phyloP scores from a whole-genome alignment of 2,888 invertebrate species.

The Junonia oenone region DNA sequence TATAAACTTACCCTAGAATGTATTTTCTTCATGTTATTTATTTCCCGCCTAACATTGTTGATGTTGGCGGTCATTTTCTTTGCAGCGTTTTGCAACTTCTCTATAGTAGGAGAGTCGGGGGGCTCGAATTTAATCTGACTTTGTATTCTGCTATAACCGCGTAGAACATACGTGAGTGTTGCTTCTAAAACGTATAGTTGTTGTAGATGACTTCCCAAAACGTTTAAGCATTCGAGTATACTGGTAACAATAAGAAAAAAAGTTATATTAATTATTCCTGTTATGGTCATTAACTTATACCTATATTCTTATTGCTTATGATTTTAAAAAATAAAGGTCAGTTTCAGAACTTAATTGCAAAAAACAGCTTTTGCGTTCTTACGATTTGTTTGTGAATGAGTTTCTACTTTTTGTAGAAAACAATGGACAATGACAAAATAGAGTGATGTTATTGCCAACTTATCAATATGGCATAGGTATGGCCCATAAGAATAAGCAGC shows the following conservation, averaged over 20 bases:
- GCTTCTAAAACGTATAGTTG: slow-evolving; percentile 80
- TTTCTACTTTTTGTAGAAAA: too few species aligned
- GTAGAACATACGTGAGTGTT: slow-evolving; percentile 73
- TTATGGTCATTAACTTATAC: not conserved
- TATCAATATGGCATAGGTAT: too few species aligned
- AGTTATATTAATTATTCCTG: not conserved
- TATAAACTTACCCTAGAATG: slow-evolving; percentile 47
- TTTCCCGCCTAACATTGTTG: slow-evolving; percentile 48
- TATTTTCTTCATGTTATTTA: slow-evolving; percentile 45
- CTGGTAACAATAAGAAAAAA: slow-evolving; percentile 53
- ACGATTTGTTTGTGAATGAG: too few species aligned
- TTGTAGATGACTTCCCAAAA: slow-evolving; percentile 76
- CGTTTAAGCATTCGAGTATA: slow-evolving; percentile 72
- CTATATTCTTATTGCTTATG: not conserved
- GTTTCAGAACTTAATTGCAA: too few species aligned
- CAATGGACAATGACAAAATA: too few species aligned
- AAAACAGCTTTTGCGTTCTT: too few species aligned
- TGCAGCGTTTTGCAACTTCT: slow-evolving; percentile 41
- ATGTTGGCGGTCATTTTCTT: slow-evolving; percentile 49
- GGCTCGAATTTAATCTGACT: slow-evolving; percentile 57
- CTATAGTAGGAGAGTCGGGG: slow-evolving; percentile 48
- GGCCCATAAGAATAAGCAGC: too few species aligned
- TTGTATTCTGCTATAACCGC: slow-evolving; percentile 52
- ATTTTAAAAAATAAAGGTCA: too few species aligned
- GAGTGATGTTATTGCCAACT: too few species aligned